Conservation (phyloP, 2,797 vertebrate genomes). For the Rhinella marina region DNA sequence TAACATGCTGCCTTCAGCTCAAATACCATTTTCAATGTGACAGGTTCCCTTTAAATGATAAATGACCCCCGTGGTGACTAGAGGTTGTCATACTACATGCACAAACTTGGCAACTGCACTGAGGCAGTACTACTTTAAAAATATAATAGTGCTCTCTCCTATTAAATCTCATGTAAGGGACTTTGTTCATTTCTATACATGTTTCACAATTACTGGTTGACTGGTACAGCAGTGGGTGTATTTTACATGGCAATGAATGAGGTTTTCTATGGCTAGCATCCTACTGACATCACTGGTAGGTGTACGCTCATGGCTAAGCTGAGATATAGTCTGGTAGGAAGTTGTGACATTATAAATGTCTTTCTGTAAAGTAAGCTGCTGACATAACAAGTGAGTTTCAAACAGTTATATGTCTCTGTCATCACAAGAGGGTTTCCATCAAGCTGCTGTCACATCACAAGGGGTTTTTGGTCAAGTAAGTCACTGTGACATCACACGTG, state of each 20-base stretch:
- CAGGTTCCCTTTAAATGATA: no score
- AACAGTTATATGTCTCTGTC: no score
- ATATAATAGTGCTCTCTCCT: not conserved
- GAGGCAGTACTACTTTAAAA: not conserved
- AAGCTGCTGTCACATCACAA: not conserved
- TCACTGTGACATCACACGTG: not conserved
- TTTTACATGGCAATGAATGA: not conserved
- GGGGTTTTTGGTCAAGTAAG: not conserved
- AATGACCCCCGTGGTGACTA: no score
- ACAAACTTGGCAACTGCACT: not conserved
- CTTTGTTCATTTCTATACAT: not conserved
- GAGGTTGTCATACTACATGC: not conserved
- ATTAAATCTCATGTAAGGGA: not conserved
- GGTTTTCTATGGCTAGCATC: no score
- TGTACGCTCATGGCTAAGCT: no score
- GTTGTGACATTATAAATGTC: no score
- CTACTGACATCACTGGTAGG: no score
- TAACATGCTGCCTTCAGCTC: no score
- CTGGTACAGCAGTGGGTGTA: not conserved
- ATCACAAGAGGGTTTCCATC: not conserved
- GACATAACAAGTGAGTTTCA: no score
- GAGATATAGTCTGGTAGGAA: no score
- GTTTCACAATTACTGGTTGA: not conserved
- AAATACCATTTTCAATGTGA: no score
- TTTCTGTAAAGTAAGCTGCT: no score